Base-by-base conservation (phyloP, 2,113 vertebrate species). In the Oophaga pumilio region DNA sequence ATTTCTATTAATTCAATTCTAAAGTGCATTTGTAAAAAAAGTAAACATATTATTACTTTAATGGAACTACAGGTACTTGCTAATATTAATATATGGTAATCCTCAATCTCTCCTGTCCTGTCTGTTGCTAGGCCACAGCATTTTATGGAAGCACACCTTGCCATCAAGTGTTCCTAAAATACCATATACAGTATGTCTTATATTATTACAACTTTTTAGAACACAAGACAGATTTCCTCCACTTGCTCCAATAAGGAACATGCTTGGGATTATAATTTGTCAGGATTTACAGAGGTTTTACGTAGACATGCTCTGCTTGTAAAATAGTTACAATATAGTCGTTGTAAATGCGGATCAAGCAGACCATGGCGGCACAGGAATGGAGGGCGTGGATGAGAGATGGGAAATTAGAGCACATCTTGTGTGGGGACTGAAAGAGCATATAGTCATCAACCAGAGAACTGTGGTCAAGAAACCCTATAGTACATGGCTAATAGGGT, bases 11-110 rank as follows among this genome's bases (percentile, higher is more conserved):
- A 22, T 50, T 10, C 9, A 59, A 1, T 11, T n/a, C 57, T 12
- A 15, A 60, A 60, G 18, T 14, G 59, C 8, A 43, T 66, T 89
- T 83, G 85, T 78, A 71, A 89, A 89, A 22, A 43, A 76, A 18
- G 33, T 88, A 43, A 43, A 43, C 33, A 1, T 43, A 43, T 43
- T 43, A 43, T 43, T 43, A 43, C 33, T 43, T 43, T 43, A n/a
- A n/a, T n/a, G n/a, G n/a, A n/a, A n/a, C n/a, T n/a, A n/a, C n/a
- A n/a, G n/a, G n/a, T n/a, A n/a, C n/a, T n/a, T n/a, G n/a, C n/a
- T n/a, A n/a, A n/a, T n/a, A n/a, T n/a, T n/a, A n/a, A n/a, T n/a
- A n/a, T n/a, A n/a, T n/a, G n/a, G n/a, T n/a, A n/a, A n/a, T n/a
- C n/a, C n/a, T n/a, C n/a, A n/a, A n/a, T n/a, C n/a, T n/a, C n/a